Base-by-base conservation (phyloP, 2,797 vertebrate species). In the Tragopan temminckii region DNA sequence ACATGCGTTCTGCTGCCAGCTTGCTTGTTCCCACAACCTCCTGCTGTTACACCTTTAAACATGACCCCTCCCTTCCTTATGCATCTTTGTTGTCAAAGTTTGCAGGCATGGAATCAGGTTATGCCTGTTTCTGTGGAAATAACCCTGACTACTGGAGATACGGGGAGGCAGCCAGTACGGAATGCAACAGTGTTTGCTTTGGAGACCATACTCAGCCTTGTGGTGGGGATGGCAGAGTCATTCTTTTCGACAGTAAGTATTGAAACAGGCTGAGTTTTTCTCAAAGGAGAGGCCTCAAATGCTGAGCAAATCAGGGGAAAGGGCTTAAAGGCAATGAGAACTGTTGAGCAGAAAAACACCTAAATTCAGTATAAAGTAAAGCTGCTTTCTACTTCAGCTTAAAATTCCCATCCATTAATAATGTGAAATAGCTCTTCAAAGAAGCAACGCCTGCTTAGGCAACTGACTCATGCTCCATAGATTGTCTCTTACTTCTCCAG, bases 151-250 rank as follows among this genome's bases (percentile, higher is more conserved):
- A 98, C 93, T 98, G 96, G 90, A 98, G 98, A 94, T 98, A 98
- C 0, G 98, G 98, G 48, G 98, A 99, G 95, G 98, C 99, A 14
- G 98, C 98, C 57, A 98, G 98, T 94, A 99, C 98, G 7, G 99
- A 99, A 97, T 99, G 99, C 83, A 99, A 99, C 97, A 99, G 99
- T 43, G 98, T 99, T 95, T 99, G 99, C 97, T 99, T 99, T 53
- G 99, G 99, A n/a, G 99, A 99, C 97, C 99, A 99, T 93, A 98
- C 98, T 80, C 99, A 99, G 97, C 99, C 99, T 67, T 99, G 99
- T 9, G 99, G 99, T 24, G 99, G 99, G 9, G 99, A 99, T 35
- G 99, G 99, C 90, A 98, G 99, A 96, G 98, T 99, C 97, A 99
- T 99, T 97, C 97, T 99, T 95, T 99, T 99, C 53, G 99, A 99